phyloP scores from a whole-genome alignment of 2,797 vertebrate genomes.

The Salarias fasciatus region DNA sequence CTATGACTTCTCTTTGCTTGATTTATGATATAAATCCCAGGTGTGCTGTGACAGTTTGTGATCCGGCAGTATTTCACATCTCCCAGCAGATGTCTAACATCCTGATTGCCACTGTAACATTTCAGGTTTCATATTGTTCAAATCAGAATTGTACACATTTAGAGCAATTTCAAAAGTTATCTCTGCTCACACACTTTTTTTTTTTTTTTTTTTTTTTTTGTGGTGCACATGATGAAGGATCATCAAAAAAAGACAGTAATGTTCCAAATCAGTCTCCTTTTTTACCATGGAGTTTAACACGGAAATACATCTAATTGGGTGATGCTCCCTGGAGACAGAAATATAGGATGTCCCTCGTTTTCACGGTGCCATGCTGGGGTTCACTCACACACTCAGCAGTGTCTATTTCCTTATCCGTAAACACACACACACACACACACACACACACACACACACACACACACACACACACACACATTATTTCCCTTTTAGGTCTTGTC shows the following conservation, averaged over 20 bases:
- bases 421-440: background rate
- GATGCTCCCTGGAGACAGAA: background rate
- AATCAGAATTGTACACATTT: background rate
- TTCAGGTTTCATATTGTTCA: constrained; percentile 6
- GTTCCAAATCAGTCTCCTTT: constrained; percentile 1
- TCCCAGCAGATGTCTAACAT: background rate
- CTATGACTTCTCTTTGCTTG: constrained; percentile 14
- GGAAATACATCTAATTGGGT: constrained; percentile 6
- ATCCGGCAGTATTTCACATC: constrained; percentile 17
- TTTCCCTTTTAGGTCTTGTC: constrained; percentile 11
- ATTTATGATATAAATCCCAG: constrained; percentile 20
- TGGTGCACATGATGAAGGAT: background rate
- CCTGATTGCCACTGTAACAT: too few relatives aligned
- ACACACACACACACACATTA: background rate
- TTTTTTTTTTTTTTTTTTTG: constrained; percentile 3
- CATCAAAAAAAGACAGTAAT: constrained; percentile 13
- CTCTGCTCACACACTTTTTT: constrained; percentile 5
- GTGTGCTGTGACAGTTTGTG: constrained; percentile 32
- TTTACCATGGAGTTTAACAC: constrained; percentile 1
- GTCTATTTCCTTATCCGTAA: too few relatives aligned
- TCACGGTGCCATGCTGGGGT: too few relatives aligned
- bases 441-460: constrained; percentile 1
- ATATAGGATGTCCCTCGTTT: constrained; percentile 3
- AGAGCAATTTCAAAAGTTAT: constrained; percentile 4
- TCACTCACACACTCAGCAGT: constrained; percentile 1